These are phyloP conservation scores for Campoplex nolae DNA, from an alignment of 2,888 invertebrate genomes.

Conservation along the genomic window DNA sequence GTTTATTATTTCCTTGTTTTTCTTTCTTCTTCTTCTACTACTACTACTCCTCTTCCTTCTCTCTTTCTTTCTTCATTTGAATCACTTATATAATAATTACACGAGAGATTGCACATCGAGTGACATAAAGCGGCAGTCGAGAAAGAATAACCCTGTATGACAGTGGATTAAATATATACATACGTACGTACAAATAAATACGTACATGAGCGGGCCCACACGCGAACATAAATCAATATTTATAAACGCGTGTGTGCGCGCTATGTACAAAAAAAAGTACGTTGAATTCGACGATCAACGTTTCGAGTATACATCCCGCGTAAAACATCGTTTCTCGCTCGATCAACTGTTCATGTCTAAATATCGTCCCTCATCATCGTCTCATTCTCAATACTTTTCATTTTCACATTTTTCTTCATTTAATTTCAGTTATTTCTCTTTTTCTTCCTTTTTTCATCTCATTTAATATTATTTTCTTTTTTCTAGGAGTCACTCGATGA, in stretches of 20 bases:
- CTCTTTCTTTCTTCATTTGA: background rate
- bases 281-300: constrained; percentile 49
- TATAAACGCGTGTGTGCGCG: constrained; percentile 32
- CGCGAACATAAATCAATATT: constrained; percentile 12
- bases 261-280: background rate
- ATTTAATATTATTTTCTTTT: constrained; percentile 16
- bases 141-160: constrained; percentile 70
- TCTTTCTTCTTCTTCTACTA: background rate
- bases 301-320: constrained; percentile 45
- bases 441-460: background rate
- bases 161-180: constrained; percentile 65
- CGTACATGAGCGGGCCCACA: background rate
- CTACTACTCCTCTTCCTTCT: background rate
- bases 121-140: constrained; percentile 70
- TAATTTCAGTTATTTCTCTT: background rate
- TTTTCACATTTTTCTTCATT: constrained; percentile 5
- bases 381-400: background rate
- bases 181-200: constrained; percentile 32
- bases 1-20: constrained; percentile 11
- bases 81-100: constrained; percentile 49
- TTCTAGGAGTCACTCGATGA: constrained; percentile 57
- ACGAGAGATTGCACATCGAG: constrained; percentile 68
- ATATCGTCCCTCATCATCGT: background rate
- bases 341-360: constrained; percentile 16
- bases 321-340: constrained; percentile 35